Evolutionary conservation across 2,113 vertebrate species (phyloP), one percentile per base, ranked within the genome.

Genomic region (Gasterosteus aculeatus): DNA sequence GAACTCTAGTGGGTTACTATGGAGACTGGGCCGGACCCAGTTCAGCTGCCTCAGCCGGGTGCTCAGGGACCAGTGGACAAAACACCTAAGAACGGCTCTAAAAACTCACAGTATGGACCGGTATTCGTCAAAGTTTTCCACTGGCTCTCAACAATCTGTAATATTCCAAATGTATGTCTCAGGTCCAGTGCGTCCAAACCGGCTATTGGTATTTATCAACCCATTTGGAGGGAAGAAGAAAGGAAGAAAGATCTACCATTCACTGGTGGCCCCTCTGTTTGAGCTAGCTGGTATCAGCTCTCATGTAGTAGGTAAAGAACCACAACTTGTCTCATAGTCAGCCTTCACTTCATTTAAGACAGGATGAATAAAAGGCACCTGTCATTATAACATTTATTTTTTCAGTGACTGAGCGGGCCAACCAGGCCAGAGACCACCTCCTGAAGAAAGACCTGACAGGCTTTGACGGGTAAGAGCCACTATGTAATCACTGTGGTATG

Each of bases 151-250:
- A 26, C 47, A 69, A 70, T 62, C 2, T 77, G 16, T 47, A 15
- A 66, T 10, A n/a, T 53, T 71, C n/a, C 10, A 41, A 64, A 69
- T 42, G 3, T 33, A 2, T 35, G 10, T 69, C 75, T 51, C 69
- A 93, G 92, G 89, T 62, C 91, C 91, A 0, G 68, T 86, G 31
- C 92, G 95, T 10, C 95, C 95, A 9, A 90, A 84, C 63, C 93
- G 78, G 76, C 86, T 96, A 66, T 75, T 96, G 82, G 94, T 95
- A 51, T 96, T 96, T 69, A 95, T 96, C 73, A 96, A 96, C 78
- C 95, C 95, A 0, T 93, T 81, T 63, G 95, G 95, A 60, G 95
- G 95, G 14, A 93, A 94, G 75, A 89, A 89, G 69, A 92, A 81
- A 82, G 95, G 92, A 3, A 85, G 88, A 58, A 53, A 93, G 75